These are phyloP conservation scores for Myotis lucifugus DNA, from an alignment of 2,113 vertebrate genomes.

Conservation along the genomic window DNA sequence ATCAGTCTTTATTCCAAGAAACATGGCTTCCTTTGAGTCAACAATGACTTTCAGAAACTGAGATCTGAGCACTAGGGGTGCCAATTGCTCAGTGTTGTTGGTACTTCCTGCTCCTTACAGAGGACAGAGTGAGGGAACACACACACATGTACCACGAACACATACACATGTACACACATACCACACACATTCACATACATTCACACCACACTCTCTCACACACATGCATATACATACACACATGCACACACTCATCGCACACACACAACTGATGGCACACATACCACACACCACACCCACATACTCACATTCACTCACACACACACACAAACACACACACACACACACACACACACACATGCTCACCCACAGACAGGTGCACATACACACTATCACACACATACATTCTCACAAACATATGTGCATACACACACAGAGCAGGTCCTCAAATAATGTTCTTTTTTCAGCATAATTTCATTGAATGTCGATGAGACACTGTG, in stretches of 20 bases:
- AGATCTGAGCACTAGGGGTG: neutral
- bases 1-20: neutral
- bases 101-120: neutral
- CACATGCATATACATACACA: no score
- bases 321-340: no score
- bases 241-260: neutral
- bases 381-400: neutral
- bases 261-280: neutral
- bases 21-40: neutral
- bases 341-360: neutral
- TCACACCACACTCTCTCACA: neutral
- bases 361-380: no score
- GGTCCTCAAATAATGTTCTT: neutral
- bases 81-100: neutral
- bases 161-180: neutral
- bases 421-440: neutral
- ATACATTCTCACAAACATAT: neutral
- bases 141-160: neutral
- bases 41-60: neutral
- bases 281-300: neutral
- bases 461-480: neutral
- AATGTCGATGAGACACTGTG: neutral
- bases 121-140: neutral
- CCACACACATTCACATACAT: neutral
- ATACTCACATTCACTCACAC: neutral